phyloP scores from a whole-genome alignment of 2,888 invertebrate genomes.

The Calameuta pallipes region DNA sequence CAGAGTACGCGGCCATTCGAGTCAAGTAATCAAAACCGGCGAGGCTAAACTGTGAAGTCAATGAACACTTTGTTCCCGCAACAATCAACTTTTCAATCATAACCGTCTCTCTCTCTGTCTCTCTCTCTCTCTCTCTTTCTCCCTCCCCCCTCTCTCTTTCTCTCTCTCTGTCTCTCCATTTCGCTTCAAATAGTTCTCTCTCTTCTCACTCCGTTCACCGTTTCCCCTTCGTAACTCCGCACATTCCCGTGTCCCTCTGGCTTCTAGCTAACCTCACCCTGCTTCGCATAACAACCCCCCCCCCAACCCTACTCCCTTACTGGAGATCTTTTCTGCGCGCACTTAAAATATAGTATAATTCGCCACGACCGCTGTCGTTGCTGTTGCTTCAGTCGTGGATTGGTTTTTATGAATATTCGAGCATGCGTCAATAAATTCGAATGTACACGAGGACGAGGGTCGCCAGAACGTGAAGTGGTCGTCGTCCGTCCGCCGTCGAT shows the following conservation, averaged over 20 bases:
- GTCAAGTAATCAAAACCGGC: conserved; percentile 1
- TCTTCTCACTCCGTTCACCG: not conserved
- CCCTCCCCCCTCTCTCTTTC: conserved; percentile 14
- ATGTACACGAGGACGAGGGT: conserved; percentile 61
- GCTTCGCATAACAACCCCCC: conserved; percentile 5
- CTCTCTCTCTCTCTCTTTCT: conserved; percentile 9
- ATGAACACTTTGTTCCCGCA: conserved; percentile 58
- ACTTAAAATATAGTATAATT: conserved; percentile 33
- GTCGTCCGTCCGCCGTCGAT: conserved; percentile 41
- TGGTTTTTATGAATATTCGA: conserved; percentile 59
- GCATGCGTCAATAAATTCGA: conserved; percentile 65
- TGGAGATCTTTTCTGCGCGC: conserved; percentile 22
- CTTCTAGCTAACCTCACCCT: not conserved
- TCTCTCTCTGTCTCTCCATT: not conserved
- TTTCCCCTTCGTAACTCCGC: not conserved
- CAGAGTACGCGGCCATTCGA: not conserved
- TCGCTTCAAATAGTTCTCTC: not conserved
- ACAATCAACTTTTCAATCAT: conserved; percentile 58
- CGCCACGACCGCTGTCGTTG: conserved; percentile 11
- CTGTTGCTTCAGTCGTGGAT: conserved; percentile 12
- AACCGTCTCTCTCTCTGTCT: conserved; percentile 37
- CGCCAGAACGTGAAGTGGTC: conserved; percentile 62
- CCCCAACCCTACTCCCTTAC: conserved; percentile 7
- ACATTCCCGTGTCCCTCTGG: conserved; percentile 16
- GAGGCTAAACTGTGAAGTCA: conserved; percentile 46